A percentile compares a stretch with the other conserved stretches of the same genome.
Conservation (phyloP, 2,888 invertebrate species). For the Idaea straminata region DNA sequence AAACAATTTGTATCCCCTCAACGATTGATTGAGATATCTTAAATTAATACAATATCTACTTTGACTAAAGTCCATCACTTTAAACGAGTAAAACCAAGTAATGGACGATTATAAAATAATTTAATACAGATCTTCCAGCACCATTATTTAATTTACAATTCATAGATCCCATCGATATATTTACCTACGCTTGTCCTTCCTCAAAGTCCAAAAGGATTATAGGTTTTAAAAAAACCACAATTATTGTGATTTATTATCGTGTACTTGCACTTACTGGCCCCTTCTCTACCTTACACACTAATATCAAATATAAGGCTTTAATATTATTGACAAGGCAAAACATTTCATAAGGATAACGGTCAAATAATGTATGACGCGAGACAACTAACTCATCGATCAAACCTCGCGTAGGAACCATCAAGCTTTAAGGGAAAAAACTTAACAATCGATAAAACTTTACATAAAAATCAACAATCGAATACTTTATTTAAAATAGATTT, state of each 20-base stretch:
- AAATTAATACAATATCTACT: slow-evolving; percentile 48
- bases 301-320: slow-evolving; percentile 55
- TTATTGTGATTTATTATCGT: slow-evolving; percentile 21
- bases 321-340: slow-evolving; percentile 59
- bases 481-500: slow-evolving; percentile 44
- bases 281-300: slow-evolving; percentile 63
- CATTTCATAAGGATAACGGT: slow-evolving; percentile 41
- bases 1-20: slow-evolving; percentile 19
- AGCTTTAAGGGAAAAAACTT: slow-evolving; percentile 49
- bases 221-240: slow-evolving; percentile 32
- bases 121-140: slow-evolving; percentile 75
- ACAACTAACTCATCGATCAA: background rate
- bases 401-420: slow-evolving; percentile 56
- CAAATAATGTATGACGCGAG: background rate
- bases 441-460: slow-evolving; percentile 66
- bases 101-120: slow-evolving; percentile 48
- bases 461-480: slow-evolving; percentile 54
- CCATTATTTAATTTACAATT: slow-evolving; percentile 54
- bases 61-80: slow-evolving; percentile 49
- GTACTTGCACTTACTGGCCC: slow-evolving; percentile 60
- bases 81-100: slow-evolving; percentile 34
- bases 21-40: slow-evolving; percentile 40
- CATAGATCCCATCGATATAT: slow-evolving; percentile 39
- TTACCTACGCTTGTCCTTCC: slow-evolving; percentile 26
- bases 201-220: slow-evolving; percentile 29